These are phyloP conservation scores for Opisthograptis luteolata DNA, from an alignment of 2,888 invertebrate genomes.

Conservation along the genomic window DNA sequence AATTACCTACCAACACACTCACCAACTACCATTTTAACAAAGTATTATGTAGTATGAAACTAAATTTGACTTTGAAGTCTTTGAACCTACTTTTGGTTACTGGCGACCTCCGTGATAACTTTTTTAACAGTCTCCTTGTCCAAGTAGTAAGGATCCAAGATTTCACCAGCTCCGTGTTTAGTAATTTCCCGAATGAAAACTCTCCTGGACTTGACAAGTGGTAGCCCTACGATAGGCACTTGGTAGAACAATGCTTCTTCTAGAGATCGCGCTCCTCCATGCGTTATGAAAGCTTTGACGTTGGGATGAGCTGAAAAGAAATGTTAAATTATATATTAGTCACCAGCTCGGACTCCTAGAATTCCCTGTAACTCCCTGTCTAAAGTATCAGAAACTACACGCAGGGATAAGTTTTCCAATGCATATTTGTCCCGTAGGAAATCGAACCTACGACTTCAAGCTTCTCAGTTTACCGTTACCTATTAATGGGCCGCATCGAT, in stretches of 20 bases:
- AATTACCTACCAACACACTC: no score
- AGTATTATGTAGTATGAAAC: neutral
- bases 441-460: no score
- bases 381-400: no score
- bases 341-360: neutral
- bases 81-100: slow-evolving; percentile 62
- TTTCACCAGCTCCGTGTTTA: slow-evolving; percentile 65
- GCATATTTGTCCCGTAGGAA: no score
- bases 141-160: slow-evolving; percentile 66
- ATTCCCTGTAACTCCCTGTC: neutral
- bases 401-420: no score
- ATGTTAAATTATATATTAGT: neutral
- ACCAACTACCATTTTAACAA: no score
- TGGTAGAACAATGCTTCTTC: slow-evolving; percentile 75
- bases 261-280: slow-evolving; percentile 73
- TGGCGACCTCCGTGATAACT: slow-evolving; percentile 55
- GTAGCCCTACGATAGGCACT: slow-evolving; percentile 73
- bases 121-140: slow-evolving; percentile 63
- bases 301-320: slow-evolving; percentile 69
- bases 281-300: slow-evolving; percentile 71
- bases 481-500: no score
- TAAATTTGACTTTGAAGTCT: neutral
- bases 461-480: no score
- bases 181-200: slow-evolving; percentile 69
- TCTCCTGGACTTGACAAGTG: slow-evolving; percentile 62